These are phyloP conservation scores for Nomada hirtipes DNA, from an alignment of 2,888 invertebrate species.

Conservation along the genomic window DNA sequence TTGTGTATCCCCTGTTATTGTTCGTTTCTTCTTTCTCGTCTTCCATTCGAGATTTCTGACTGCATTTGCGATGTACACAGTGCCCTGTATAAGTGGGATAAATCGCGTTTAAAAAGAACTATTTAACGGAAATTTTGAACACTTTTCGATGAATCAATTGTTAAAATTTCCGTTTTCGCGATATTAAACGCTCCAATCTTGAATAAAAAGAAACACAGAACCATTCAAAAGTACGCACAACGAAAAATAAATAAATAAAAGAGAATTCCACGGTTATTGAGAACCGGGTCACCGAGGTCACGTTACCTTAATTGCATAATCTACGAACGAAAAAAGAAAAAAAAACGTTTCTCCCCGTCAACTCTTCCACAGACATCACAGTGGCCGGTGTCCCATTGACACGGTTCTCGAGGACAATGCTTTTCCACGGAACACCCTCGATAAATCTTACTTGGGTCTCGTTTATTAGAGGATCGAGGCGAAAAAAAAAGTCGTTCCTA, in stretches of 20 bases:
- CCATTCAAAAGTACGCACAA: no score
- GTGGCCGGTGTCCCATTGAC: background rate
- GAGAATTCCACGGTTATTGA: no score
- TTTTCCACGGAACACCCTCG: slow-evolving; percentile 45
- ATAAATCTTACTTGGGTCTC: slow-evolving; percentile 60
- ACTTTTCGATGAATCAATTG: no score
- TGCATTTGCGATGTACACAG: background rate
- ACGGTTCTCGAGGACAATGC: slow-evolving; percentile 14
- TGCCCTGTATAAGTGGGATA: no score
- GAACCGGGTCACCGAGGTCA: no score
- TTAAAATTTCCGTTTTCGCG: no score
- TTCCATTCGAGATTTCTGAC: background rate
- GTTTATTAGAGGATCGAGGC: slow-evolving; percentile 39
- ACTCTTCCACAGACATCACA: background rate
- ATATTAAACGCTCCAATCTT: no score
- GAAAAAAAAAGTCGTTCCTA: slow-evolving; percentile 15
- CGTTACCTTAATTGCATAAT: slow-evolving; percentile 18
- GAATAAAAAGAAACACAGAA: no score
- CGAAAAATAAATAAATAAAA: no score
- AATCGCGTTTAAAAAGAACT: no score
- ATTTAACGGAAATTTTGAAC: no score
- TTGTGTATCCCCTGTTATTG: background rate
- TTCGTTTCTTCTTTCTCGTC: background rate
- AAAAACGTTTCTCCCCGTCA: background rate
- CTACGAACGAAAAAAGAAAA: background rate